Conservation (phyloP, 2,797 vertebrate genomes). For the Morelia viridis region DNA sequence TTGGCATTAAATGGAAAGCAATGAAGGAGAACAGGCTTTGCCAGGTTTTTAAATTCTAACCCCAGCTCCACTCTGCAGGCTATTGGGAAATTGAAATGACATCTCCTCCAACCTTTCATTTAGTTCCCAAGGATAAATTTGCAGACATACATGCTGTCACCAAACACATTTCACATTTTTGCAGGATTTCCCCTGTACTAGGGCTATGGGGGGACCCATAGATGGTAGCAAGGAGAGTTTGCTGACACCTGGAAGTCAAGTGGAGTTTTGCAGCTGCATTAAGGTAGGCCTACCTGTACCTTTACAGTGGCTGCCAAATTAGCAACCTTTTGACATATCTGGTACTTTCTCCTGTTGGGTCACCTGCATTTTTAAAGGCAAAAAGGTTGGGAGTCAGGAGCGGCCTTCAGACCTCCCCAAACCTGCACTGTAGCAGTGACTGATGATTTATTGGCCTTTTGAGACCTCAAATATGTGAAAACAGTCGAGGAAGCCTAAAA, state of each 20-base stretch:
- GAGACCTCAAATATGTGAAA: too few relatives aligned
- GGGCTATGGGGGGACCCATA: background rate
- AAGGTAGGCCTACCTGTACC: background rate
- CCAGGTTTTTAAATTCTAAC: slow-evolving; percentile 48
- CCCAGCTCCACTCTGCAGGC: background rate
- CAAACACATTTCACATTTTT: background rate
- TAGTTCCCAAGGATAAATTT: background rate
- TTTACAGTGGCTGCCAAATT: background rate
- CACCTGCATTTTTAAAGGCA: background rate
- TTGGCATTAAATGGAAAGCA: slow-evolving; percentile 51
- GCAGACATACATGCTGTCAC: background rate
- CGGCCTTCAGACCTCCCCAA: background rate
- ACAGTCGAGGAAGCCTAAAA: too few relatives aligned
- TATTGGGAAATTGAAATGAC: slow-evolving; percentile 10
- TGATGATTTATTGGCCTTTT: too few relatives aligned
- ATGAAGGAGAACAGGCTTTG: slow-evolving; percentile 44
- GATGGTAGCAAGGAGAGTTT: background rate
- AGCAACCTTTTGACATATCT: background rate
- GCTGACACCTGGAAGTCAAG: background rate
- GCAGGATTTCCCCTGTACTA: background rate
- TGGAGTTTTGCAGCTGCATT: background rate
- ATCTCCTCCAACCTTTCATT: background rate
- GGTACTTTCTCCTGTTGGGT: background rate
- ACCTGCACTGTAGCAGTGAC: background rate
- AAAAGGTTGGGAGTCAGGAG: background rate